A percentile compares a stretch with the other conserved stretches of the same genome.
Evolutionary conservation across 1,140 invertebrate species (phyloP).

Genomic region (Drosophila triauraria): DNA sequence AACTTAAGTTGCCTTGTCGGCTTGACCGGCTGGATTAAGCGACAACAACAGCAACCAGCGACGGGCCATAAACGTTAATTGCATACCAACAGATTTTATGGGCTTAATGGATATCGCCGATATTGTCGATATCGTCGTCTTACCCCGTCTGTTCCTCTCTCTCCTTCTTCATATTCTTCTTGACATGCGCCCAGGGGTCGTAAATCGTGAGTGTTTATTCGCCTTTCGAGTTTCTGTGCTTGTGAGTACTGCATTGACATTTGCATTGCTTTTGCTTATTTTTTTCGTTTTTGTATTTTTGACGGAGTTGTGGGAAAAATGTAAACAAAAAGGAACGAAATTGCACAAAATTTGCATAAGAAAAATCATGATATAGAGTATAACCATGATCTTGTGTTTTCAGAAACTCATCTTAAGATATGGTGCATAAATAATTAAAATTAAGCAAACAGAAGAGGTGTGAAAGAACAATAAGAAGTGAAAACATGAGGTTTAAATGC

Average conservation of each 20-base stretch:
- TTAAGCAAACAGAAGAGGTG: constrained; percentile 1
- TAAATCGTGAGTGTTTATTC: constrained; percentile 67
- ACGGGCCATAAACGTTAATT: constrained; percentile 78
- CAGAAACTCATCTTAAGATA: neutral
- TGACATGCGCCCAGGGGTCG: constrained; percentile 62
- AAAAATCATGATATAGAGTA: too few species aligned
- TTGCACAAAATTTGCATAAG: constrained; percentile 1
- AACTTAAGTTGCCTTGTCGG: constrained; percentile 72
- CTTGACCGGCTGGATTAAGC: constrained; percentile 77
- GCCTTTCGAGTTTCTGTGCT: constrained; percentile 37
- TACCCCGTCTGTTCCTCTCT: constrained; percentile 1
- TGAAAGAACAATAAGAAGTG: neutral
- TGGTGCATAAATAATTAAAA: neutral
- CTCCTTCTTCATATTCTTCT: constrained; percentile 43
- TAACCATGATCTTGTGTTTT: too few species aligned
- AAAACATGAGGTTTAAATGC: neutral
- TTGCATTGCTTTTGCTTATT: constrained; percentile 59
- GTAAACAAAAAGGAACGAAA: constrained; percentile 4
- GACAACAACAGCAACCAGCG: constrained; percentile 43
- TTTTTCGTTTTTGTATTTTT: neutral
- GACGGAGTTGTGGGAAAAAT: constrained; percentile 1
- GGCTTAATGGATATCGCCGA: constrained; percentile 82
- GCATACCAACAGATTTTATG: constrained; percentile 82
- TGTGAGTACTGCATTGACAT: constrained; percentile 67
- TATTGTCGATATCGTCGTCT: constrained; percentile 75